phyloP scores from a whole-genome alignment of 2,113 vertebrate species.

The Gobiocypris rarus region DNA sequence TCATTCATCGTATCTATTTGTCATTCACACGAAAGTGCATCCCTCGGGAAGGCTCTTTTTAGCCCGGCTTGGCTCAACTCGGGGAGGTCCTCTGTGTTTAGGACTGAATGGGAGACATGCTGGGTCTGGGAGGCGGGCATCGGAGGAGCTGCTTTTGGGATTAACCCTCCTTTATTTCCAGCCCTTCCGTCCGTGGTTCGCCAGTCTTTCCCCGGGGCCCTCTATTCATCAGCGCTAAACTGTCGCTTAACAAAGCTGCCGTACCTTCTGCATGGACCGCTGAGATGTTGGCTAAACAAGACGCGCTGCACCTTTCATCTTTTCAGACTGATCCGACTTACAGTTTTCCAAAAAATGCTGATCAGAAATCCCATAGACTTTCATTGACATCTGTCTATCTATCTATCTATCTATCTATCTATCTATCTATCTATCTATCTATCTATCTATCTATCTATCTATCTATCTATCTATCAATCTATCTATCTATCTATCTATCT shows the following conservation, averaged over 20 bases:
- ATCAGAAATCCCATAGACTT: no score
- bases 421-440: no score
- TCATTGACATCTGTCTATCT: no score
- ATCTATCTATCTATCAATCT: no score
- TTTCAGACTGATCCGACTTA: no score
- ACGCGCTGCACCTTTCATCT: conserved; percentile 62
- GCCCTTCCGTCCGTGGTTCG: conserved; percentile 58
- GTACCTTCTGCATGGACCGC: conserved; percentile 59
- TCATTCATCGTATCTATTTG: no score
- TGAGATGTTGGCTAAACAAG: conserved; percentile 74
- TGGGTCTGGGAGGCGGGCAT: conserved; percentile 60
- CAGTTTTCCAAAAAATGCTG: no score
- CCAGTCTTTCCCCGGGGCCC: conserved; percentile 50
- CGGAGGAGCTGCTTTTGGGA: conserved; percentile 65
- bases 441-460: no score
- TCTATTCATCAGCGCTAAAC: conserved; percentile 68
- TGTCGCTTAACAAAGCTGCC: conserved; percentile 74
- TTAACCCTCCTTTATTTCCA: conserved; percentile 63
- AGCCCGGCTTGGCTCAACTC: conserved; percentile 50
- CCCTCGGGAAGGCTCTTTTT: conserved; percentile 55
- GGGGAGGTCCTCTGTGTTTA: conserved; percentile 58
- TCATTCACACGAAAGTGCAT: no score
- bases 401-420: no score
- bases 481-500: no score
- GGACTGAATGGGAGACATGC: conserved; percentile 66